Evolutionary conservation across 2,888 invertebrate species (phyloP).

Genomic region (Ophonus ardosiacus): DNA sequence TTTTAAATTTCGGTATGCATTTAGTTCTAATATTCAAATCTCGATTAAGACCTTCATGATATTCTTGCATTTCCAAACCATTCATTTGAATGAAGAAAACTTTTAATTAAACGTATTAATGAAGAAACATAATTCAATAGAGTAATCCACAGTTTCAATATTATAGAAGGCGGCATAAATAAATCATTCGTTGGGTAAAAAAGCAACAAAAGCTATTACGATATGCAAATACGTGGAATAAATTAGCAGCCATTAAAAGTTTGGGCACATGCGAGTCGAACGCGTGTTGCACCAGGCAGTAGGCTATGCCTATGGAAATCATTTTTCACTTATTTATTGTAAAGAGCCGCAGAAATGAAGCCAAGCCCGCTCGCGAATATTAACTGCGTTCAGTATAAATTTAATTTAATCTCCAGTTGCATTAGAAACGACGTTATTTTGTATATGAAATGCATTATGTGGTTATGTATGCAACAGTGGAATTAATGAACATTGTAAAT

Average conservation of each 20-base stretch:
- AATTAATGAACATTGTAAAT: constrained; percentile 24
- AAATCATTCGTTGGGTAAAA: constrained; percentile 35
- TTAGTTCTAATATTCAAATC: too few species aligned
- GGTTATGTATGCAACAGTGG: not conserved
- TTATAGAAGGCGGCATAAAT: constrained; percentile 13
- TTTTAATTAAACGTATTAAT: not conserved
- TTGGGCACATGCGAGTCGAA: constrained; percentile 29
- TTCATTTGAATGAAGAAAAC: not conserved
- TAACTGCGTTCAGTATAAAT: constrained; percentile 23
- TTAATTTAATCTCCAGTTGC: constrained; percentile 33
- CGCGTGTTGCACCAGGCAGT: constrained; percentile 26
- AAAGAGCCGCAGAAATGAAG: constrained; percentile 26
- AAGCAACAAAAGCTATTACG: constrained; percentile 56
- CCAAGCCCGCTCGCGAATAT: constrained; percentile 19
- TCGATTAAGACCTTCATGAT: too few species aligned
- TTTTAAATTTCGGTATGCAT: too few species aligned
- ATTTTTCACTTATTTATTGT: constrained; percentile 30
- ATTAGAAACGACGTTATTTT: constrained; percentile 19
- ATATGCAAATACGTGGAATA: constrained; percentile 49
- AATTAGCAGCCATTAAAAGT: constrained; percentile 54
- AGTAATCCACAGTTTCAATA: constrained; percentile 13
- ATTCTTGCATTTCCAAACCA: too few species aligned
- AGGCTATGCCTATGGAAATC: constrained; percentile 18
- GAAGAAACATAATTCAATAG: not conserved
- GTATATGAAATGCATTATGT: not conserved